Evolutionary conservation across 2,113 vertebrate genomes (phyloP).

Genomic region (Ascaphus truei): DNA sequence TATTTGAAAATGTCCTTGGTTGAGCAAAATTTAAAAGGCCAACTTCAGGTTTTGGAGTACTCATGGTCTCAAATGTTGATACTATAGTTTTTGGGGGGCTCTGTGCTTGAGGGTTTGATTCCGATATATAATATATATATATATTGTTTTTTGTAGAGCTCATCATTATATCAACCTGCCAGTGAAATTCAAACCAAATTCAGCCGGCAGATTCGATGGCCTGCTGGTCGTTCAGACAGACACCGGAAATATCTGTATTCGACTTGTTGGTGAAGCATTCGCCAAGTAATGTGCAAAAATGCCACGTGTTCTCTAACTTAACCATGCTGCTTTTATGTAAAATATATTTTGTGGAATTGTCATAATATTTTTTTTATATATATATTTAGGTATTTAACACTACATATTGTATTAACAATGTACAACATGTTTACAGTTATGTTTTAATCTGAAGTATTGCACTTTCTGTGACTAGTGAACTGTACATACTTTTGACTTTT

Average conservation of each 20-base stretch:
- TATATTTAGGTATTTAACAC: background rate
- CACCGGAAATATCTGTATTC: conserved; percentile 66
- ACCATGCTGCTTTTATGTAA: conserved; percentile 47
- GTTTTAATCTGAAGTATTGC: background rate
- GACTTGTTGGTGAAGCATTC: conserved; percentile 76
- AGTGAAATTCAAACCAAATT: conserved; percentile 82
- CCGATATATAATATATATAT: background rate
- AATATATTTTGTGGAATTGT: background rate
- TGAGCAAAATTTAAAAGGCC: no score
- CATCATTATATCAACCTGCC: conserved; percentile 91
- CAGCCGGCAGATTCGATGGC: conserved; percentile 67
- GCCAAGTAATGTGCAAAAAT: conserved; percentile 38
- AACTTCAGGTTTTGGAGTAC: no score
- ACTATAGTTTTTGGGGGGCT: no score
- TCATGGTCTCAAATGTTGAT: no score
- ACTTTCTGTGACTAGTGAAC: no score
- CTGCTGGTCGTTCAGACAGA: conserved; percentile 70
- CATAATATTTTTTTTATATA: no score
- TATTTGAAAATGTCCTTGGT: no score
- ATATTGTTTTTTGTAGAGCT: conserved; percentile 60
- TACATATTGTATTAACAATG: background rate
- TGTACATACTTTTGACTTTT: background rate
- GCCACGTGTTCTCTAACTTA: conserved; percentile 43
- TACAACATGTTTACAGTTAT: background rate
- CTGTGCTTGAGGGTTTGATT: no score